Base-by-base conservation (phyloP, 2,888 invertebrate species). In the Geophilus truncorum region DNA sequence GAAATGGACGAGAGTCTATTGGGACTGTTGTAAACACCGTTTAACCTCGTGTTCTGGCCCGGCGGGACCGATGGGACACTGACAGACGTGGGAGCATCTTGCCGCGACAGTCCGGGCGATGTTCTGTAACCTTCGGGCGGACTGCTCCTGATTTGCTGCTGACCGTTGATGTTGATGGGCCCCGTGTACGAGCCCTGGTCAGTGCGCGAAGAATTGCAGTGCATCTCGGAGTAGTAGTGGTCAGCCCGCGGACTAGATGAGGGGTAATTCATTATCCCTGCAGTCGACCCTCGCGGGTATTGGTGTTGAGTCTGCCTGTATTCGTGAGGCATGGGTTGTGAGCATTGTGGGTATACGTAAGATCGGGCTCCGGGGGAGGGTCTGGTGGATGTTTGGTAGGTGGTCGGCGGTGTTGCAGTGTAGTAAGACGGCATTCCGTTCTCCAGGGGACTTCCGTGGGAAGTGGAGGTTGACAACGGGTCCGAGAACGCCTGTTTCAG, bases 211-310 rank as follows among this genome's bases (percentile, higher is more conserved):
- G 45, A 40, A 45, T 18, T 77, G 34, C 78, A 78, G 12, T 78
- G 78, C 25, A 78, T 78, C 0, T 51, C 78, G 5, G 28, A 28
- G 10, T 57, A 34, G 21, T 80, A 80, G 32, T 30, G 70, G 15
- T 80, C 80, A n/a, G 57, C 70, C 80, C 80, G 57, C 28, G 57
- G 80, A 80, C 80, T 80, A 62, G 80, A 80, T 10, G 21, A 62
- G 4, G 57, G 34, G 23, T 57, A 70, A 18, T 25, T 30, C 80
- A 80, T 80, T 21, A 70, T 25, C 2, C 32, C 30, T 4, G 57
- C 23, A 23, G 62, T 34, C 32, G 80, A 10, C 15, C 70, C 32
- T 15, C 80, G 57, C 23, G 28, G 70, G 18, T 79, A 51, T 45
- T 40, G 79, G 23, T 77, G 77, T 25, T 45, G 79, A 12, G 57